These are phyloP conservation scores for Halocynthia roretzi DNA, from an alignment of 23 tunicate species.

Conservation along the genomic window DNA sequence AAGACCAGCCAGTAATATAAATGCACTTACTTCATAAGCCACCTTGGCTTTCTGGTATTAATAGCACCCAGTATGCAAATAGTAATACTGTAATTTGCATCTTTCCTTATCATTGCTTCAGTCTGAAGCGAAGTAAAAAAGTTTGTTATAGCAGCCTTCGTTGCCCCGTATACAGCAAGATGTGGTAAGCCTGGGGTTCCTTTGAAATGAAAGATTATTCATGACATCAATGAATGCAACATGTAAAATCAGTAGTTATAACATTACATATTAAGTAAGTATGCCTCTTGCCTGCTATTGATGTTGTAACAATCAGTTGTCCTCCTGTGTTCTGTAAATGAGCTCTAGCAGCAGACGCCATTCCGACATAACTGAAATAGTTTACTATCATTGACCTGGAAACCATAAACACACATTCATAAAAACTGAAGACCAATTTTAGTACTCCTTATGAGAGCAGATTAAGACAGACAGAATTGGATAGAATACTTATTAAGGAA, in stretches of 20 bases:
- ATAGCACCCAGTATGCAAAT: slow-evolving; percentile 67
- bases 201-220: not conserved
- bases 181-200: slow-evolving; percentile 14
- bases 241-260: not conserved
- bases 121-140: slow-evolving; percentile 45
- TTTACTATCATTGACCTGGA: slow-evolving; percentile 34
- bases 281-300: slow-evolving; percentile 35
- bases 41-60: slow-evolving; percentile 41
- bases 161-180: slow-evolving; percentile 51
- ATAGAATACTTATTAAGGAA: slow-evolving; percentile 38
- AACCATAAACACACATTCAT: not conserved
- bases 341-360: slow-evolving; percentile 45
- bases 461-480: not conserved
- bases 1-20: no score
- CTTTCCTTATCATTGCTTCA: slow-evolving; percentile 29
- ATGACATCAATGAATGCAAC: not conserved
- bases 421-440: not conserved
- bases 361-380: slow-evolving; percentile 46
- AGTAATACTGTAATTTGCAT: slow-evolving; percentile 42
- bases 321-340: slow-evolving; percentile 38
- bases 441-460: not conserved
- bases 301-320: slow-evolving; percentile 56
- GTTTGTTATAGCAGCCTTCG: slow-evolving; percentile 62
- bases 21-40: slow-evolving; percentile 34
- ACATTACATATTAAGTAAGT: not conserved